These are phyloP conservation scores for Drosophila fulvimacula DNA, from an alignment of 2,888 invertebrate species.

Conservation along the genomic window DNA sequence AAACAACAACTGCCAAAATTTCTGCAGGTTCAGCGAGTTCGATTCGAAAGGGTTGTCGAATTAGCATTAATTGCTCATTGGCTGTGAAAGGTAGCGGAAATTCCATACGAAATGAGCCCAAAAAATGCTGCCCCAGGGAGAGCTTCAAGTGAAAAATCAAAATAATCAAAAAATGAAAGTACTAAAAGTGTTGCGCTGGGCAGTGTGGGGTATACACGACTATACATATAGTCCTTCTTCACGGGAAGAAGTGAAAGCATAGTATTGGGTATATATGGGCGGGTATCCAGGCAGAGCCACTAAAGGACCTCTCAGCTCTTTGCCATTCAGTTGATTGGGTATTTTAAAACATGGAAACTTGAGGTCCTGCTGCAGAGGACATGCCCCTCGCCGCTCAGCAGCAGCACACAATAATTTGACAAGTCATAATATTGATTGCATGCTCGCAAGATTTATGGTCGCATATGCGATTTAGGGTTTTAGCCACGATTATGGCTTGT, in stretches of 20 bases:
- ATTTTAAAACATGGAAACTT: not conserved
- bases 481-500: constrained; percentile 82
- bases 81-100: constrained; percentile 36
- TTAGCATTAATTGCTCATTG: constrained; percentile 76
- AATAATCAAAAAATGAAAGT: constrained; percentile 12
- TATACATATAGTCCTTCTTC: too few species aligned
- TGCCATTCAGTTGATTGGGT: not conserved
- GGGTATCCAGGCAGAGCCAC: not conserved
- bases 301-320: not conserved
- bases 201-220: not conserved
- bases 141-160: constrained; percentile 20
- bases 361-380: constrained; percentile 1
- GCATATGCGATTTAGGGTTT: constrained; percentile 68
- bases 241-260: too few species aligned
- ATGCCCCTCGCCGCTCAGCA: constrained; percentile 34
- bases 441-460: constrained; percentile 67
- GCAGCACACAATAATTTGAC: constrained; percentile 75
- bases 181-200: not conserved
- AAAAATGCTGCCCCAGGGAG: constrained; percentile 62
- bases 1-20: constrained; percentile 23
- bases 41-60: constrained; percentile 56
- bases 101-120: constrained; percentile 18
- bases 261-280: too few species aligned
- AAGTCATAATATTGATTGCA: constrained; percentile 79
- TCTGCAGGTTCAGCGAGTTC: constrained; percentile 52